Base-by-base conservation (phyloP, 2,888 invertebrate genomes). In the Labia minor region DNA sequence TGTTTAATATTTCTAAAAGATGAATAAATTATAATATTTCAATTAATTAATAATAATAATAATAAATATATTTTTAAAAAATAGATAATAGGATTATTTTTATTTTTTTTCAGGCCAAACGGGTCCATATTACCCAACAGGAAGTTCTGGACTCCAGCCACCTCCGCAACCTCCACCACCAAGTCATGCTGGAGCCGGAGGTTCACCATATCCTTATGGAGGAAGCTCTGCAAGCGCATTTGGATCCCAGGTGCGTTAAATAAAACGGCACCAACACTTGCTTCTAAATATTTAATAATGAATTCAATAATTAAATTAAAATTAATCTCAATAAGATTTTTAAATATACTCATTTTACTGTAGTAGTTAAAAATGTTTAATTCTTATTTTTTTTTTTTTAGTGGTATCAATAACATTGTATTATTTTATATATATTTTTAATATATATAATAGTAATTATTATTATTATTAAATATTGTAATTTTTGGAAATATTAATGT, bases 31-130 rank as follows among this genome's bases (percentile, higher is more conserved):
- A n/a, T n/a, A n/a, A n/a, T n/a, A n/a, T n/a, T n/a, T n/a, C n/a
- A n/a, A n/a, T n/a, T n/a, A n/a, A n/a, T n/a, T n/a, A n/a, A n/a
- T n/a, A n/a, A n/a, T n/a, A n/a, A n/a, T n/a, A n/a, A n/a, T n/a
- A n/a, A n/a, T n/a, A n/a, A n/a, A n/a, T n/a, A n/a, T n/a, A n/a
- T n/a, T n/a, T n/a, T n/a, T n/a, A n/a, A n/a, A n/a, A n/a, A n/a
- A n/a, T n/a, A n/a, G n/a, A n/a, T n/a, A n/a, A n/a, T n/a, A n/a
- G n/a, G n/a, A n/a, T n/a, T n/a, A n/a, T n/a, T n/a, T n/a, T n/a
- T n/a, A n/a, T n/a, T n/a, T n/a, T 74, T 65, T 72, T 79, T 80
- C 79, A 37, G 79, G 78, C 67, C 79, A 81, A 71, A 77, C 80
- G 69, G 80, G 80, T 16, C 49, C 49, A 16, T 81, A 78, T 72